A percentile compares a stretch with the other conserved stretches of the same genome.
Evolutionary conservation across 2,797 vertebrate genomes (phyloP).

Genomic region (Cirrhinus molitorella): DNA sequence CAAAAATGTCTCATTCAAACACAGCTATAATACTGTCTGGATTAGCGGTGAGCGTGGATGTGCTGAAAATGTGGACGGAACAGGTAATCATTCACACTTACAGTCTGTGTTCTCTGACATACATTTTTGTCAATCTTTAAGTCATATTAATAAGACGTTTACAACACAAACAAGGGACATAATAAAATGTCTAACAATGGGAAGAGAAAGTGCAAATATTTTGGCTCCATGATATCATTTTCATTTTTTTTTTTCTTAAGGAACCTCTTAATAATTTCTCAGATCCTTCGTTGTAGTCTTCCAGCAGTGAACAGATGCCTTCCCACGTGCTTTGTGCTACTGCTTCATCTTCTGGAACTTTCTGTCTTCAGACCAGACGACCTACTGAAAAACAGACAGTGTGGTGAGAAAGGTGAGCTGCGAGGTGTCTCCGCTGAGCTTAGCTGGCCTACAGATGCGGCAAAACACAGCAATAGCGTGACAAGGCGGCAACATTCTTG

Average conservation of each 20-base stretch:
- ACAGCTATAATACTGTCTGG: conserved; percentile 56
- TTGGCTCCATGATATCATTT: conserved; percentile 74
- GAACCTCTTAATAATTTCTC: conserved; percentile 68
- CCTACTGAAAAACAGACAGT: conserved; percentile 81
- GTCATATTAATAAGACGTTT: conserved; percentile 65
- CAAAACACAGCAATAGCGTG: conserved; percentile 50
- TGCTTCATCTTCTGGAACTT: conserved; percentile 76
- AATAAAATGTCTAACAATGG: conserved; percentile 73
- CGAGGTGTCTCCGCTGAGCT: conserved; percentile 47
- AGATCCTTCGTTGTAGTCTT: conserved; percentile 68
- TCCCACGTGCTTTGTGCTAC: conserved; percentile 75
- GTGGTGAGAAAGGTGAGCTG: conserved; percentile 35
- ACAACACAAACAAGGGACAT: conserved; percentile 68
- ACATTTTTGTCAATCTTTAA: conserved; percentile 61
- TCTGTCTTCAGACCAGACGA: conserved; percentile 89
- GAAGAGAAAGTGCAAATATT: conserved; percentile 87
- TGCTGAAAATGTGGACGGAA: conserved; percentile 43
- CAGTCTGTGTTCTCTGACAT: conserved; percentile 46
- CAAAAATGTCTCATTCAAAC: conserved; percentile 10
- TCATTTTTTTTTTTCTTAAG: conserved; percentile 53
- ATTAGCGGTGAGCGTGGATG: conserved; percentile 45
- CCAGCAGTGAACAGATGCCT: conserved; percentile 68
- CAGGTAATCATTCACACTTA: conserved; percentile 48
- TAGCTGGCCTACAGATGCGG: conserved; percentile 57
- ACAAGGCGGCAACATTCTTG: conserved; percentile 51